Percentiles rank a stretch among this genome's conserved stretches.
These are phyloP conservation scores for Takifugu ocellatus DNA, from an alignment of 2,797 vertebrate species.

Conservation along the genomic window DNA sequence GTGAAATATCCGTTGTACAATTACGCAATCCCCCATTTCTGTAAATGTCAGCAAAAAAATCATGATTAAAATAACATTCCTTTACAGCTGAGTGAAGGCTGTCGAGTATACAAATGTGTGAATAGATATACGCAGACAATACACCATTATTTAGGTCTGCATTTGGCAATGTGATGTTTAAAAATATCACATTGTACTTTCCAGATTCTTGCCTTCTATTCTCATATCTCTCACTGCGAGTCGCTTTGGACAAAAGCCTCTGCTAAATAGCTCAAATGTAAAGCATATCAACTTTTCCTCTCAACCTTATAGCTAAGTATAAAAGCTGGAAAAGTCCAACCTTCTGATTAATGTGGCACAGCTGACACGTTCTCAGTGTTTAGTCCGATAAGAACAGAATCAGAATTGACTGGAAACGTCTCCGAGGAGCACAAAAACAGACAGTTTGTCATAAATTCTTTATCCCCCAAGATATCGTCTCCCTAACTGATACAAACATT, in stretches of 20 bases:
- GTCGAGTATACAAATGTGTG: conserved; percentile 31
- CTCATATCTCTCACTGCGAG: too few relatives aligned
- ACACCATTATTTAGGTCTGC: conserved; percentile 13
- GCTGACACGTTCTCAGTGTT: too few relatives aligned
- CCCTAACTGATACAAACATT: too few relatives aligned
- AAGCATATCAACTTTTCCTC: background rate
- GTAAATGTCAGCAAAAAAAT: conserved; percentile 15
- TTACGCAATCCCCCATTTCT: conserved; percentile 8
- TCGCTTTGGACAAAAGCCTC: too few relatives aligned
- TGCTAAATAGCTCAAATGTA: too few relatives aligned
- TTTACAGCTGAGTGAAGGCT: conserved; percentile 29
- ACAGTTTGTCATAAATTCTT: too few relatives aligned
- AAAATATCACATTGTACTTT: conserved; percentile 3
- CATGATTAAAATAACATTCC: conserved; percentile 22
- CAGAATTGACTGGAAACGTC: too few relatives aligned
- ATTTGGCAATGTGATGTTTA: conserved; percentile 17
- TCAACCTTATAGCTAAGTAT: background rate
- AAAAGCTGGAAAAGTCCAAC: background rate
- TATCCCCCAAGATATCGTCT: too few relatives aligned
- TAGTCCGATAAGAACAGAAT: too few relatives aligned
- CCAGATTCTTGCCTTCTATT: too few relatives aligned
- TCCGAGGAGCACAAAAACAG: too few relatives aligned
- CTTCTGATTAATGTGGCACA: too few relatives aligned
- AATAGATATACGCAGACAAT: conserved; percentile 42
- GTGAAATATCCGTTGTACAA: conserved; percentile 14